Evolutionary conservation across 1,140 invertebrate species (phyloP).

Genomic region (Goniozus legneri): DNA sequence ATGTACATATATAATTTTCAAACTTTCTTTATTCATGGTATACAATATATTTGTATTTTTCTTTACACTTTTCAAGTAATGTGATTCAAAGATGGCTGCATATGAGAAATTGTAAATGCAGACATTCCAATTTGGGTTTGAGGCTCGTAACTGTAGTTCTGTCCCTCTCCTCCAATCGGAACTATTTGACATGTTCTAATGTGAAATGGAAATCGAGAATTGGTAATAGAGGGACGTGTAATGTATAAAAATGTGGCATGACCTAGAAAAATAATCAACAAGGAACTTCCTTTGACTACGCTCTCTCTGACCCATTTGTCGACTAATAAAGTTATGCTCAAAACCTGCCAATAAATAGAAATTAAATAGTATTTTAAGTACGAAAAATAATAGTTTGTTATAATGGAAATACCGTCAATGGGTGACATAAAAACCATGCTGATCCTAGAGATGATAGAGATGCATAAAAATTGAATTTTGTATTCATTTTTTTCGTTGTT

Average conservation of each 20-base stretch:
- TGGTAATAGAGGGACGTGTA: constrained; percentile 36
- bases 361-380: constrained; percentile 3
- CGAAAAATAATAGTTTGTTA: background rate
- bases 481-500: constrained; percentile 28
- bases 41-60: background rate
- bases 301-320: constrained; percentile 90
- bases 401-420: constrained; percentile 30
- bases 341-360: constrained; percentile 61
- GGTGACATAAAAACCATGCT: constrained; percentile 43
- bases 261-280: constrained; percentile 72
- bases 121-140: constrained; percentile 15
- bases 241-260: constrained; percentile 73
- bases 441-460: constrained; percentile 81
- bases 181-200: constrained; percentile 43
- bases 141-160: constrained; percentile 40
- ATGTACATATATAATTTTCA: background rate
- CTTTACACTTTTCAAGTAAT: background rate
- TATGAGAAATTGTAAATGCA: constrained; percentile 29
- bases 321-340: constrained; percentile 79
- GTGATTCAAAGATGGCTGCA: constrained; percentile 9
- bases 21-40: background rate
- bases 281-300: constrained; percentile 75
- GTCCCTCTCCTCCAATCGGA: constrained; percentile 33
- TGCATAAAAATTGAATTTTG: constrained; percentile 68
- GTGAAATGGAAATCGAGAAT: constrained; percentile 43